phyloP scores from a whole-genome alignment of 1,140 invertebrate genomes.

The Eriosoma lanigerum region DNA sequence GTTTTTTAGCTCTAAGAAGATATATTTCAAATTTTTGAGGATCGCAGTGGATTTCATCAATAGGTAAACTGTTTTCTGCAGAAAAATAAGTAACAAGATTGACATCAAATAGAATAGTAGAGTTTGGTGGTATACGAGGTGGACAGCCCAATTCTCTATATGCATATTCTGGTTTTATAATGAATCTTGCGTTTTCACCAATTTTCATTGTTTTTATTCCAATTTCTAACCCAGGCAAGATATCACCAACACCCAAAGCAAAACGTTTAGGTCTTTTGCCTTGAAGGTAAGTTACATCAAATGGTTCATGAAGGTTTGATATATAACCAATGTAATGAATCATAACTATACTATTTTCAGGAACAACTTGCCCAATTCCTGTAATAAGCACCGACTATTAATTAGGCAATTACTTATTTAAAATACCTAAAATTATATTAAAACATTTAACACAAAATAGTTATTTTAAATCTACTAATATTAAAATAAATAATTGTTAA shows the following conservation, averaged over 20 bases:
- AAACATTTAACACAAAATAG: background rate
- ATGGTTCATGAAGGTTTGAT: conserved; percentile 70
- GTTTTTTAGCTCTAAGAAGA: background rate
- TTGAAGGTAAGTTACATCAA: conserved; percentile 68
- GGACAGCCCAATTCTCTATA: conserved; percentile 68
- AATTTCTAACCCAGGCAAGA: conserved; percentile 69
- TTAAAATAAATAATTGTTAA: too few species aligned
- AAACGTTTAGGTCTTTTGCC: conserved; percentile 60
- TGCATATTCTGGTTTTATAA: conserved; percentile 67
- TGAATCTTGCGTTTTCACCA: conserved; percentile 68
- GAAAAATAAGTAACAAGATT: conserved; percentile 34
- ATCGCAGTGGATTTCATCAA: conserved; percentile 10
- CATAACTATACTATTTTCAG: conserved; percentile 63
- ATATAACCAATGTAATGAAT: conserved; percentile 72
- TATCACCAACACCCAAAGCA: conserved; percentile 60
- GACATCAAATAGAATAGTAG: conserved; percentile 33
- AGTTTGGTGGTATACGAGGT: conserved; percentile 65
- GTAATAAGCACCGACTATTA: too few species aligned
- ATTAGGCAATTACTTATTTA: too few species aligned
- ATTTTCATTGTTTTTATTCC: conserved; percentile 67
- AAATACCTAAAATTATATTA: too few species aligned
- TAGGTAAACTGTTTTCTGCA: background rate
- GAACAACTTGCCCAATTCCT: conserved; percentile 65
- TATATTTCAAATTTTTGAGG: conserved; percentile 5
- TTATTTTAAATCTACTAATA: background rate